A percentile compares a stretch with the other conserved stretches of the same genome.
Evolutionary conservation across 1,140 invertebrate species (phyloP).

Genomic region (Drosophila equinoxialis): DNA sequence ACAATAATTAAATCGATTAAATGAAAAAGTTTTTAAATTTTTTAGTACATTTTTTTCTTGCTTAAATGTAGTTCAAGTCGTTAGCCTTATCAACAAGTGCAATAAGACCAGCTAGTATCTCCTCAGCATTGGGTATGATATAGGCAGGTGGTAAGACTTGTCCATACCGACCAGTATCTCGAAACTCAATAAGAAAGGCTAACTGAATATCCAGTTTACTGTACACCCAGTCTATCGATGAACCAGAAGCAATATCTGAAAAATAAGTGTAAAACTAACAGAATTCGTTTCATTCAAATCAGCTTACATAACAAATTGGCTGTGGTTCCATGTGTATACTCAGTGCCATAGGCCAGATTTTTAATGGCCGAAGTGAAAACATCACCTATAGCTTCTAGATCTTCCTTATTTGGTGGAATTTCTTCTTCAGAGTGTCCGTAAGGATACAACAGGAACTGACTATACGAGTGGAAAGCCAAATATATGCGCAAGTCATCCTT

Average conservation of each 20-base stretch:
- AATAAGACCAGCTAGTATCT: constrained; percentile 91
- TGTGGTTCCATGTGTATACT: constrained; percentile 84
- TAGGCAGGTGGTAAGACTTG: constrained; percentile 93
- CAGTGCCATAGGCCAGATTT: constrained; percentile 83
- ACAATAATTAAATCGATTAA: too few relatives aligned
- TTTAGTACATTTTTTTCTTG: too few relatives aligned
- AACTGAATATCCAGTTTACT: constrained; percentile 85
- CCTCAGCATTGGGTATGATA: constrained; percentile 92
- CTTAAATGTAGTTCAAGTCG: background rate
- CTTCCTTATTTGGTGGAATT: constrained; percentile 84
- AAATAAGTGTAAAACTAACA: background rate
- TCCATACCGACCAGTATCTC: constrained; percentile 92
- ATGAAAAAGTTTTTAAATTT: too few relatives aligned
- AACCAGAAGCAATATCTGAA: constrained; percentile 84
- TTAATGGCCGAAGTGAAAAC: constrained; percentile 83
- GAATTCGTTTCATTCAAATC: constrained; percentile 27
- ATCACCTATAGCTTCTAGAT: constrained; percentile 84
- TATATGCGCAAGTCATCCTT: constrained; percentile 84
- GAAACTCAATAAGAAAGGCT: constrained; percentile 85
- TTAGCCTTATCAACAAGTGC: constrained; percentile 80
- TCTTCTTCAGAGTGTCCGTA: constrained; percentile 84
- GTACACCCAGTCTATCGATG: constrained; percentile 88
- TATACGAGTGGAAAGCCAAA: constrained; percentile 85
- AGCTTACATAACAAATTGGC: constrained; percentile 85
- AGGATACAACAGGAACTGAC: constrained; percentile 84